Conservation (phyloP, 2,888 invertebrate genomes). For the Coremacera marginata region DNA sequence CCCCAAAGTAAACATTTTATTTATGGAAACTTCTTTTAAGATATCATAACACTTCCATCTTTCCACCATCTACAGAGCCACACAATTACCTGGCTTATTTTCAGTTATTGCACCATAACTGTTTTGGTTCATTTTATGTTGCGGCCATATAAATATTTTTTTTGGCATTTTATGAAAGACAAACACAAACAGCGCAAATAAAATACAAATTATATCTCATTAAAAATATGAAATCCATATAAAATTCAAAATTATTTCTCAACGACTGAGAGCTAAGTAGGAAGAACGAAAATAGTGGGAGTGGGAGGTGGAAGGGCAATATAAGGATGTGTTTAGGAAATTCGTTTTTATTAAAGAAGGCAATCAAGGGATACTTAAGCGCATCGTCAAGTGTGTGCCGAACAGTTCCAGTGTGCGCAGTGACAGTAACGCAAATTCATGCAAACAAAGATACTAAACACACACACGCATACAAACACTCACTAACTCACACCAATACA, state of each 20-base stretch:
- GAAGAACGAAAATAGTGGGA: slow-evolving; percentile 29
- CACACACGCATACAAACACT: neutral
- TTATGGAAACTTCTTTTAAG: too few relatives aligned
- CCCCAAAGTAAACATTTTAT: too few relatives aligned
- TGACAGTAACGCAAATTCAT: neutral
- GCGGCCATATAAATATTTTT: neutral
- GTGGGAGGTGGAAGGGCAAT: slow-evolving; percentile 16
- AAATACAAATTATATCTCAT: slow-evolving; percentile 64
- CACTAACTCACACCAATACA: neutral
- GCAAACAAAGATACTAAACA: neutral
- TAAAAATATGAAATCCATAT: slow-evolving; percentile 64
- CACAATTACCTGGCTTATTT: too few relatives aligned
- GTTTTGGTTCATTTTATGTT: too few relatives aligned
- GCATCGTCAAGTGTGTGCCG: slow-evolving; percentile 36
- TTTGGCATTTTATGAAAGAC: neutral
- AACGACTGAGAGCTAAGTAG: neutral
- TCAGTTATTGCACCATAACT: too few relatives aligned
- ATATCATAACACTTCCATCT: too few relatives aligned
- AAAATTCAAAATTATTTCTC: slow-evolving; percentile 46
- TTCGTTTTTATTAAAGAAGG: slow-evolving; percentile 31
- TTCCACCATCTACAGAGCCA: too few relatives aligned
- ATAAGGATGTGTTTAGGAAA: slow-evolving; percentile 13
- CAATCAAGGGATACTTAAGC: slow-evolving; percentile 36
- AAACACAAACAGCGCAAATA: slow-evolving; percentile 52
- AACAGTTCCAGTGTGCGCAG: neutral